A percentile compares a stretch with the other conserved stretches of the same genome.
Evolutionary conservation across 2,113 vertebrate genomes (phyloP).

Genomic region (Engystomops pustulosus): DNA sequence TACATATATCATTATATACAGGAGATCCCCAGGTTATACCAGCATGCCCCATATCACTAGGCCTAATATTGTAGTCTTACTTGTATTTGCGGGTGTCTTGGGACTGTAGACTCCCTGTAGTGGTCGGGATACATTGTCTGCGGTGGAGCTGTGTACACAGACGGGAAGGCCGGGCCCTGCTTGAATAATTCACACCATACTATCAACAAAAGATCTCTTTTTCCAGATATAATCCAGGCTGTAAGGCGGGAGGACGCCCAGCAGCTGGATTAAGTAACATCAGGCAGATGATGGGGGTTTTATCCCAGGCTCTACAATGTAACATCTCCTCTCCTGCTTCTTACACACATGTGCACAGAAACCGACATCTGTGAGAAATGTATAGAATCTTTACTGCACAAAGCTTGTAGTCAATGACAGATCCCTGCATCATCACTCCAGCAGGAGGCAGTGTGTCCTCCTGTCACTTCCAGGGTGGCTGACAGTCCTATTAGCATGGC

Average conservation of each 20-base stretch:
- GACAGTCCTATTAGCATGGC: too few species aligned
- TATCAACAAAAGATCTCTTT: constrained; percentile 53
- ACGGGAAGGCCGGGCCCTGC: neutral
- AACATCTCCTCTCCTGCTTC: neutral
- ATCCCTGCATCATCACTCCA: too few species aligned
- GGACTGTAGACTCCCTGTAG: neutral
- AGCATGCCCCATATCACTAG: neutral
- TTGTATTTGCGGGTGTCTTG: neutral
- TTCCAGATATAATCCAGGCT: constrained; percentile 35
- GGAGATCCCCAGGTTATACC: neutral
- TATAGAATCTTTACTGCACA: too few species aligned
- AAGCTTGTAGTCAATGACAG: too few species aligned
- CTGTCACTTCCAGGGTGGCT: too few species aligned
- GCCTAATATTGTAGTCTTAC: neutral
- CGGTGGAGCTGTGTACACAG: neutral
- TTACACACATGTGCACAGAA: neutral
- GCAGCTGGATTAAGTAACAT: constrained; percentile 24
- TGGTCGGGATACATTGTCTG: neutral
- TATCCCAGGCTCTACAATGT: neutral
- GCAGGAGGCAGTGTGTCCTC: too few species aligned
- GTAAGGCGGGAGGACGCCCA: constrained; percentile 12
- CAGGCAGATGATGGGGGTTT: constrained; percentile 8
- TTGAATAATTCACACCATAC: constrained; percentile 52
- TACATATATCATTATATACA: neutral
- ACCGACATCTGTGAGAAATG: neutral